phyloP scores from a whole-genome alignment of 2,113 vertebrate genomes.

The Elachura formosa region DNA sequence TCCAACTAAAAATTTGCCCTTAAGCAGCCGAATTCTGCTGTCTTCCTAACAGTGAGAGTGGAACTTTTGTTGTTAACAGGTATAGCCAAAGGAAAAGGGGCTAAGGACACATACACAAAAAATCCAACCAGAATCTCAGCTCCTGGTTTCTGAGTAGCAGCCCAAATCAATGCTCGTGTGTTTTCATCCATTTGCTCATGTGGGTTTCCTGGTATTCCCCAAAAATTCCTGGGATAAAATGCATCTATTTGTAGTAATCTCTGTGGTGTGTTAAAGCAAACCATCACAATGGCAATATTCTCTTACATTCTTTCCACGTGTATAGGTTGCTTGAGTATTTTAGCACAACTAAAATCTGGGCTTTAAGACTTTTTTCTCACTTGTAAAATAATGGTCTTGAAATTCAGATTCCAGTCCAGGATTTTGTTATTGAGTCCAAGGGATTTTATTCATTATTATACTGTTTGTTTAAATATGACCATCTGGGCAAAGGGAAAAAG shows the following conservation, averaged over 20 bases:
- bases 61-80: not conserved
- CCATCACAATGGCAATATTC: not conserved
- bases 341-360: slow-evolving; percentile 14
- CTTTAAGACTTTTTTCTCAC: not conserved
- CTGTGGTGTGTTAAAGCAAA: not conserved
- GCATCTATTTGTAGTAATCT: not conserved
- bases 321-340: not conserved
- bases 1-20: not conserved
- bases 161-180: not conserved
- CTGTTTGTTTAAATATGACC: not conserved
- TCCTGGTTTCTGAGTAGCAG: not conserved
- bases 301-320: not conserved
- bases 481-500: not conserved
- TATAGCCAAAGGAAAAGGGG: not conserved
- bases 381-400: not conserved
- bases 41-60: not conserved
- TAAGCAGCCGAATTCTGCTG: not conserved
- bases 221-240: not conserved
- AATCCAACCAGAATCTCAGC: not conserved
- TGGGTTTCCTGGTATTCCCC: not conserved
- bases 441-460: not conserved
- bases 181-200: not conserved
- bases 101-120: not conserved
- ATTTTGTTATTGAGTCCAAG: not conserved
- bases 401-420: slow-evolving; percentile 13